Percentiles rank a stretch among this genome's conserved stretches.
Conservation (phyloP, 1,140 invertebrate genomes). For the Solenopsis invicta region DNA sequence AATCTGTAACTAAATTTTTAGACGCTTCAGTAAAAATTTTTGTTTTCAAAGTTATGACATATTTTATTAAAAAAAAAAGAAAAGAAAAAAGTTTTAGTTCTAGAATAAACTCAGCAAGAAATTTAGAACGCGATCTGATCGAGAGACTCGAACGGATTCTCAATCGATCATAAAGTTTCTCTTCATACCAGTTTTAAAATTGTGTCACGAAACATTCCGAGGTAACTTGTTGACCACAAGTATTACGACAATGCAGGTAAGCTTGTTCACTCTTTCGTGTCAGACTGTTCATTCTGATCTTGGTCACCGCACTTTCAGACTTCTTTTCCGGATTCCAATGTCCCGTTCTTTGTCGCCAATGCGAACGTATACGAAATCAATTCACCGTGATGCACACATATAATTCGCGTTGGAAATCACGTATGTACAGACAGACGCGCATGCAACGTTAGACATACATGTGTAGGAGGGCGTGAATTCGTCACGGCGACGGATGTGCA, state of each 20-base stretch:
- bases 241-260: conserved; percentile 10
- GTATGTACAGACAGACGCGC: not conserved
- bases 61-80: conserved; percentile 1
- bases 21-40: not conserved
- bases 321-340: conserved; percentile 32
- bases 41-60: not conserved
- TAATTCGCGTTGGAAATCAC: not conserved
- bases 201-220: conserved; percentile 9
- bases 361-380: conserved; percentile 22
- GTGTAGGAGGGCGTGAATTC: conserved; percentile 39
- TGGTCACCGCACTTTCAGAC: not conserved
- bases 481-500: conserved; percentile 57
- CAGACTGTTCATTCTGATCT: not conserved
- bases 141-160: not conserved
- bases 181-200: conserved; percentile 22
- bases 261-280: conserved; percentile 19
- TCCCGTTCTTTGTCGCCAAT: conserved; percentile 4
- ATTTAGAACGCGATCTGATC: not conserved
- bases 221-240: not conserved
- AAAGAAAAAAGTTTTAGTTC: not conserved
- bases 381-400: conserved; percentile 18
- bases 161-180: conserved; percentile 10
- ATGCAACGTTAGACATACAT: not conserved
- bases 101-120: not conserved
- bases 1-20: no score